A percentile compares a stretch with the other conserved stretches of the same genome.
phyloP scores from a whole-genome alignment of 2,888 invertebrate genomes.

The Papilio protenor region DNA sequence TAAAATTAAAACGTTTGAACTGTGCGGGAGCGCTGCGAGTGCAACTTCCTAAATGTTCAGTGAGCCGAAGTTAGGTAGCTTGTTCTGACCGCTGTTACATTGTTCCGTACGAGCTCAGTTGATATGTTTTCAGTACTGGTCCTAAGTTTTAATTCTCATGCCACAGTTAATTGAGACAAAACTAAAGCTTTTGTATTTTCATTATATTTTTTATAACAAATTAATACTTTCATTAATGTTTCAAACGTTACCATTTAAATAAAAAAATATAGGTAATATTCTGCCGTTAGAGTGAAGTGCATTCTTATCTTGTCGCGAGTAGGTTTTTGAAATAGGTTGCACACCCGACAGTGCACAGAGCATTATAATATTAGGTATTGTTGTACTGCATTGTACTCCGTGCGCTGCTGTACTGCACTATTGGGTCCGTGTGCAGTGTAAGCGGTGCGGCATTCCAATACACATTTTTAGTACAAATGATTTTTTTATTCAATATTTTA shows the following conservation, averaged over 20 bases:
- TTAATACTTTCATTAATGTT: background rate
- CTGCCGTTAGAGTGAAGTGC: background rate
- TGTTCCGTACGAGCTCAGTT: background rate
- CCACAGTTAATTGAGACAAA: background rate
- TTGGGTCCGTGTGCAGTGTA: too few species aligned
- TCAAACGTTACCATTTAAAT: background rate
- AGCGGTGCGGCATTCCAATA: background rate
- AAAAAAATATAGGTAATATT: background rate
- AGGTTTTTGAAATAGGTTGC: background rate
- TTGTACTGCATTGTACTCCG: background rate
- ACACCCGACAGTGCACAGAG: background rate
- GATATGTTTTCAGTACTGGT: background rate
- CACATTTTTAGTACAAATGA: too few species aligned
- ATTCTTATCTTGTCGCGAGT: background rate
- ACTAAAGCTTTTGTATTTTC: background rate
- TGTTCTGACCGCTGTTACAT: background rate
- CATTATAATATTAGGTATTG: background rate
- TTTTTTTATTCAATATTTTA: background rate
- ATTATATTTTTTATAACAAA: background rate
- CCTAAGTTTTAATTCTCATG: background rate
- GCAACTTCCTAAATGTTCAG: slow-evolving; percentile 8
- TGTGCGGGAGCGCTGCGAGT: background rate
- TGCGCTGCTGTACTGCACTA: background rate
- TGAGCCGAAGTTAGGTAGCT: background rate
- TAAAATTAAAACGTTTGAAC: slow-evolving; percentile 20